phyloP scores from a whole-genome alignment of 1,140 invertebrate genomes.

The Cotesia glomerata region DNA sequence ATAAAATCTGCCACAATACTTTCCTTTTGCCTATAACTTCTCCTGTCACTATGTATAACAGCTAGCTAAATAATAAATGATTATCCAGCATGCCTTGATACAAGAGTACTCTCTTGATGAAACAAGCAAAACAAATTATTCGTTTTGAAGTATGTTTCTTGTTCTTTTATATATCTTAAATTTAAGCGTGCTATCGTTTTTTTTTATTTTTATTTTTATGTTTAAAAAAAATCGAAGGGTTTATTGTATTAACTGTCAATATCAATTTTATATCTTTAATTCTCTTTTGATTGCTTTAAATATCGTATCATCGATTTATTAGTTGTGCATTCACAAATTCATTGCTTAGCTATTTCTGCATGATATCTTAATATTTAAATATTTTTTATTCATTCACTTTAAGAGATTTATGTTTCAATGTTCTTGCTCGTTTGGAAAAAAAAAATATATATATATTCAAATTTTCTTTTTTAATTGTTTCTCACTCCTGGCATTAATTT shows the following conservation, averaged over 20 bases:
- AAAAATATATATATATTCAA: no score
- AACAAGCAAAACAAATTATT: background rate
- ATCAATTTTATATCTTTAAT: background rate
- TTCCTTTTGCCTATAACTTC: slow-evolving; percentile 62
- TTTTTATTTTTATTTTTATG: background rate
- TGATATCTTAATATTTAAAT: background rate
- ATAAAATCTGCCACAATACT: slow-evolving; percentile 54
- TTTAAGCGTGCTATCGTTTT: background rate
- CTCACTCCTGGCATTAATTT: no score
- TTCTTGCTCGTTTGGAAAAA: no score
- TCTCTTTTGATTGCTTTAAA: background rate
- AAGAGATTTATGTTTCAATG: background rate
- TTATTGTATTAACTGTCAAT: background rate
- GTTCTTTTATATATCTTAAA: slow-evolving; percentile 7
- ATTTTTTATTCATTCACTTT: background rate
- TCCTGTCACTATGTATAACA: slow-evolving; percentile 65
- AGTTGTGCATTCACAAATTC: background rate
- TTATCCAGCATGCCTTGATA: slow-evolving; percentile 56
- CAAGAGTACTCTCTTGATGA: background rate
- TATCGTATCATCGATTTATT: background rate
- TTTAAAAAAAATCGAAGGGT: no score
- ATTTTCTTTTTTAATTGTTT: no score
- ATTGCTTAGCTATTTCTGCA: background rate
- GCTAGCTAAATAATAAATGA: slow-evolving; percentile 56
- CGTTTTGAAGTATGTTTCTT: slow-evolving; percentile 14